Conservation (phyloP, 2,797 vertebrate species). For the Huso huso region DNA sequence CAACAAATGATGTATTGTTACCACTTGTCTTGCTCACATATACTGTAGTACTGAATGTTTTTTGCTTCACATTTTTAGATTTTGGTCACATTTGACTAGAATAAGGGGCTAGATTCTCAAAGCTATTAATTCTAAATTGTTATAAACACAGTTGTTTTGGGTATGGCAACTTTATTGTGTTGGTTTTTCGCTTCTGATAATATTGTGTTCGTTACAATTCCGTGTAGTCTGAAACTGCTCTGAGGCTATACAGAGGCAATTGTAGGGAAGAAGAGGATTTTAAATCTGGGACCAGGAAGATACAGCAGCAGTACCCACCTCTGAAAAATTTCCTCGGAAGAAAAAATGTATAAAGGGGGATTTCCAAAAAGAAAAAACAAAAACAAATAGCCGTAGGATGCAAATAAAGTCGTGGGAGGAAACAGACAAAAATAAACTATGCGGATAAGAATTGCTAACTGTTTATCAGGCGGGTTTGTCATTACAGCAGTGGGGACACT, state of each 20-base stretch:
- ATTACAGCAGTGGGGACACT: not conserved
- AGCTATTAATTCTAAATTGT: no score
- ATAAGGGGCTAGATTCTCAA: no score
- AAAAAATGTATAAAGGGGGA: not conserved
- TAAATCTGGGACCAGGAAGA: not conserved
- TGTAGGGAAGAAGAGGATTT: not conserved
- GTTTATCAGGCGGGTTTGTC: not conserved
- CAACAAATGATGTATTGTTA: no score
- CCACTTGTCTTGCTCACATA: no score
- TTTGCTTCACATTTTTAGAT: no score
- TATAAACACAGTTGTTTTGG: no score
- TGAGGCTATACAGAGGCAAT: not conserved
- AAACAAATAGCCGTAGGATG: slow-evolving; percentile 48
- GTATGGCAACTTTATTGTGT: no score
- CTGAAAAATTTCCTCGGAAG: not conserved
- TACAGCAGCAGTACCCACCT: not conserved
- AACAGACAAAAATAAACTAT: slow-evolving; percentile 11
- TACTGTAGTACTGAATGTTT: no score
- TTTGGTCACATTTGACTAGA: no score
- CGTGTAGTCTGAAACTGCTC: not conserved
- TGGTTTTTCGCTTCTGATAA: no score
- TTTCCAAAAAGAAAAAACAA: slow-evolving; percentile 30
- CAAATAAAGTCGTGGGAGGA: slow-evolving; percentile 25
- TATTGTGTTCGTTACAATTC: no score
- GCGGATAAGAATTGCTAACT: not conserved